Evolutionary conservation across 2,113 vertebrate genomes (phyloP).

Genomic region (Thomomys bottae): DNA sequence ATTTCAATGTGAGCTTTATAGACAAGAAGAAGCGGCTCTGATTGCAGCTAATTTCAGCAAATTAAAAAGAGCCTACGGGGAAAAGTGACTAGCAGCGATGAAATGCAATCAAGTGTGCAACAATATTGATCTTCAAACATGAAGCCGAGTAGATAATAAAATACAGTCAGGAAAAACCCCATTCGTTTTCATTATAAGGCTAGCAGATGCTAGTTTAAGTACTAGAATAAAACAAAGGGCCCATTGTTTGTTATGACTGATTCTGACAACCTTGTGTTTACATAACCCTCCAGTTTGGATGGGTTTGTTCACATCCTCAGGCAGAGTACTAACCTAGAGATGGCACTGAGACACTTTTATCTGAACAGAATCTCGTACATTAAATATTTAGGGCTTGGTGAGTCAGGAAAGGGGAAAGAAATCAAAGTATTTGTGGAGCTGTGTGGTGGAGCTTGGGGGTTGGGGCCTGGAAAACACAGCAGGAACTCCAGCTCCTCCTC

Average conservation of each 20-base stretch:
- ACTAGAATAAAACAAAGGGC: constrained; percentile 67
- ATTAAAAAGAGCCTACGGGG: constrained; percentile 60
- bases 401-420: constrained; percentile 73
- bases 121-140: constrained; percentile 73
- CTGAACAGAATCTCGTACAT: constrained; percentile 67
- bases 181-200: constrained; percentile 53
- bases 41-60: constrained; percentile 71
- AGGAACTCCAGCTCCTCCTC: background rate
- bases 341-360: constrained; percentile 65
- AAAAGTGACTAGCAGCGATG: constrained; percentile 33
- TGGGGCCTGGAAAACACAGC: constrained; percentile 27
- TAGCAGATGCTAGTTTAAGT: constrained; percentile 57
- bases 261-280: constrained; percentile 45
- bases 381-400: constrained; percentile 81
- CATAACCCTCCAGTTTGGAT: constrained; percentile 48
- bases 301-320: constrained; percentile 52
- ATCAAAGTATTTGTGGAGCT: constrained; percentile 75
- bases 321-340: constrained; percentile 48
- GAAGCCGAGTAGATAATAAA: constrained; percentile 50
- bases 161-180: constrained; percentile 60
- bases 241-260: constrained; percentile 69
- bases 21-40: constrained; percentile 57
- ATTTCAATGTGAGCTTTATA: constrained; percentile 65
- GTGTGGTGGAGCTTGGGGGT: background rate
- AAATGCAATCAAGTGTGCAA: constrained; percentile 41